Evolutionary conservation across 2,888 invertebrate species (phyloP).

Genomic region (Drosophila atroscutellata): DNA sequence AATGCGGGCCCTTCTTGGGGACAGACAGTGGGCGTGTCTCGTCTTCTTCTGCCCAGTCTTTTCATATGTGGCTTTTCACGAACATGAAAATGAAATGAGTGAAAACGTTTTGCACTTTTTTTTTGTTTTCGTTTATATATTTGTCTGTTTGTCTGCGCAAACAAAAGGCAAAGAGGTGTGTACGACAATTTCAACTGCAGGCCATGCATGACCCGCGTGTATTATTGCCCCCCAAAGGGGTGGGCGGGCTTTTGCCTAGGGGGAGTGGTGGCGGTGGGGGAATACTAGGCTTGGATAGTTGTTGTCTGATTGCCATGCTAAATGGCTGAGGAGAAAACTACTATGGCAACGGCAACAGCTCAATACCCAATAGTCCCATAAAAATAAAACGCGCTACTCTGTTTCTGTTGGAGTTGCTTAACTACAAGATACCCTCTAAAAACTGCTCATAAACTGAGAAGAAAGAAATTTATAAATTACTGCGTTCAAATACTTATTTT

Average conservation of each 20-base stretch:
- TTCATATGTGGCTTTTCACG: constrained; percentile 63
- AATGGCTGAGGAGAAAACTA: constrained; percentile 64
- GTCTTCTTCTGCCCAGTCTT: constrained; percentile 8
- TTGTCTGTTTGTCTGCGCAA: constrained; percentile 28
- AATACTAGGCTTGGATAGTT: constrained; percentile 31
- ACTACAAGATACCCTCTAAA: constrained; percentile 28
- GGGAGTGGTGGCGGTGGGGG: constrained; percentile 2
- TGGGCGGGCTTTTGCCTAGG: not conserved
- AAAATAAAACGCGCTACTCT: constrained; percentile 10
- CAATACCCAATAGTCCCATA: constrained; percentile 42
- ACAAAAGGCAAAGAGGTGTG: constrained; percentile 70
- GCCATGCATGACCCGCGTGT: constrained; percentile 72
- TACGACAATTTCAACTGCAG: constrained; percentile 67
- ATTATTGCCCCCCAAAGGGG: constrained; percentile 29
- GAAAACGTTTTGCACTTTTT: constrained; percentile 68
- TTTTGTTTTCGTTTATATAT: constrained; percentile 12
- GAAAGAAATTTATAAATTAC: not conserved
- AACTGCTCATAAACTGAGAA: not conserved
- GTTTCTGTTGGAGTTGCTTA: not conserved
- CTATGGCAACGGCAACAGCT: constrained; percentile 38
- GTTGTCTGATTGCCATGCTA: constrained; percentile 75
- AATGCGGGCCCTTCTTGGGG: constrained; percentile 48
- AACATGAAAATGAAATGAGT: constrained; percentile 74
- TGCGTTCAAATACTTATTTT: not conserved
- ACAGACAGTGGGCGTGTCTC: constrained; percentile 58